Base-by-base conservation (phyloP, 2,797 vertebrate species). In the Eupleurogrammus muticus region DNA sequence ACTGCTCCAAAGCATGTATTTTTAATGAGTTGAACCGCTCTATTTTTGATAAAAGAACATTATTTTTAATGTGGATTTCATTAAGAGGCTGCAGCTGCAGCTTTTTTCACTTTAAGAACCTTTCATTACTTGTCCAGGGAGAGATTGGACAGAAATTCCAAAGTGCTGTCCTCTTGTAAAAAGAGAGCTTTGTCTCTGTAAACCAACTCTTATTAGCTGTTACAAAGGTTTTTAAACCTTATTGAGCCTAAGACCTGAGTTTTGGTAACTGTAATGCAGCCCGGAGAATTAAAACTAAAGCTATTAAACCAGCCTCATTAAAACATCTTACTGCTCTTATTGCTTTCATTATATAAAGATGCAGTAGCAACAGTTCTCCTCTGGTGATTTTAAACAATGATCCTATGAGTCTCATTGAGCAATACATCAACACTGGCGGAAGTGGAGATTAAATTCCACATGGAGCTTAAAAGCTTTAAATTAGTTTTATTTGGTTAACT, bases 241-340 rank as follows among this genome's bases (percentile, higher is more conserved):
- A 67, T 75, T 53, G 57, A 69, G 32, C 20, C 46, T 35, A 52
- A 48, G 38, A 42, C 9, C 38, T 9, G 1, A 13, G 58, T 75
- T 75, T 64, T 23, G 16, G 62, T 70, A 5, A 70, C 61, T 70
- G n/a, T 73, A 63, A 3, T 57, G 34, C 14, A 34, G 61, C 58
- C 42, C 1, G 49, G 57, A 73, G 42, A 70, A 61, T 28, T 48
- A 58, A 56, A 79, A 64, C 42, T 17, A 36, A 53, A 49, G 20
- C 71, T 57, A 77, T 75, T 70, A 70, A 83, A 70, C 8, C 52
- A 20, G 38, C 48, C 50, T 71, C 44, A 72, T 76, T 75, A 79
- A 56, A 72, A 48, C 71, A 35, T 49, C 23, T 8, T 62, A 59
- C 64, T 48, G 49, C 19, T 54, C 61, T 63, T n/a, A 65, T 68